Conservation (phyloP, 2,113 vertebrate species). For the Melanocharis versteri region DNA sequence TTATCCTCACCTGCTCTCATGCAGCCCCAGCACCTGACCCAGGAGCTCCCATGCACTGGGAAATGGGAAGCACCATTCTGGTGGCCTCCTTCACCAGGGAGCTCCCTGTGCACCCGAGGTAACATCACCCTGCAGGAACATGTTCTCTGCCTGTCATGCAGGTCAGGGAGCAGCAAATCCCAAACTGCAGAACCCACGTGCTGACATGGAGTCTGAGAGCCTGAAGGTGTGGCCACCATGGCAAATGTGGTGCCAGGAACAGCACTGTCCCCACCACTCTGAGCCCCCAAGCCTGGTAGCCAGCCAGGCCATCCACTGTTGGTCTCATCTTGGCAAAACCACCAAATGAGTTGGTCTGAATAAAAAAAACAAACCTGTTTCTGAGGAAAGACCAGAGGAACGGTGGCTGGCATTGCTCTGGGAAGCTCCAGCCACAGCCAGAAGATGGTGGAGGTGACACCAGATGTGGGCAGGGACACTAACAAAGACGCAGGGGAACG, state of each 20-base stretch:
- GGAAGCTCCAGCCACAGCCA: neutral
- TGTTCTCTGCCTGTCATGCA: neutral
- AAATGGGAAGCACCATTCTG: neutral
- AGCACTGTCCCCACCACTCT: neutral
- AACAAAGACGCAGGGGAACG: neutral
- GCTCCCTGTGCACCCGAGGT: neutral
- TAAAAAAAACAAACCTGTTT: neutral
- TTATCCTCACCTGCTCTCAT: neutral
- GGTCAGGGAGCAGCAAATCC: neutral
- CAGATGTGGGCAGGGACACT: rapidly evolving
- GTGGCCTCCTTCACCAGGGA: neutral
- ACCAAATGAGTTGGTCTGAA: rapidly evolving
- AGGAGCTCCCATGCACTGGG: rapidly evolving
- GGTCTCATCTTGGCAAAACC: neutral
- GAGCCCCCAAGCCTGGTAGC: neutral
- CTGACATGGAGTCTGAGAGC: neutral
- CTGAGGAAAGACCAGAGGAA: neutral
- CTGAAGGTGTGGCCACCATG: rapidly evolving
- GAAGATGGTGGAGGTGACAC: neutral
- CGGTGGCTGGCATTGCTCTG: neutral
- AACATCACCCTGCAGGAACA: neutral
- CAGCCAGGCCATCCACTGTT: neutral
- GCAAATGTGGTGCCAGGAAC: neutral
- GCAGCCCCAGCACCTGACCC: neutral
- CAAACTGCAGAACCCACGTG: rapidly evolving